Conservation (phyloP, 2,797 vertebrate genomes). For the Falco peregrinus region DNA sequence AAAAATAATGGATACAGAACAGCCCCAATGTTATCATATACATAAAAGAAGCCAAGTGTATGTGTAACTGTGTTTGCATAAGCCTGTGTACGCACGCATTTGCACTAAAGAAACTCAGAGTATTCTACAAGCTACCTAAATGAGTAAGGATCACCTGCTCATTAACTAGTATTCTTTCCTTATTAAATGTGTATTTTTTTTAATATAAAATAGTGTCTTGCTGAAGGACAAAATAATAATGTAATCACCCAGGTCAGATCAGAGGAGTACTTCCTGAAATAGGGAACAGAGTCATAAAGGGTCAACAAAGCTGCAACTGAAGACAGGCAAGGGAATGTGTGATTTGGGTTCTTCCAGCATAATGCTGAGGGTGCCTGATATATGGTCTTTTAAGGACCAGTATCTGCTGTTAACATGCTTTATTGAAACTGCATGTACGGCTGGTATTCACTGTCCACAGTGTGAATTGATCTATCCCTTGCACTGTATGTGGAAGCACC, state of each 20-base stretch:
- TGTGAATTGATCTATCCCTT: neutral
- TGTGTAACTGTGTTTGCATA: neutral
- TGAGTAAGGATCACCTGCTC: neutral
- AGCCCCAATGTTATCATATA: neutral
- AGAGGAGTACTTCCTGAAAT: conserved; percentile 1
- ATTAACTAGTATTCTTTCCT: neutral
- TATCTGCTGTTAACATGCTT: neutral
- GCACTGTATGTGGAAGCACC: neutral
- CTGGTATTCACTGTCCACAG: neutral
- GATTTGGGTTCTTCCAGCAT: neutral
- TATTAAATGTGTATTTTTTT: neutral
- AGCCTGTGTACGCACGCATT: neutral
- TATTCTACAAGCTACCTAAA: neutral
- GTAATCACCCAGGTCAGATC: neutral
- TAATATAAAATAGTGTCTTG: neutral
- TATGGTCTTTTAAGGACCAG: neutral
- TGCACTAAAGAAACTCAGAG: neutral
- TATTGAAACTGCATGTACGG: neutral
- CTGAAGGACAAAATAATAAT: conserved; percentile 17
- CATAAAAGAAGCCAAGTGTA: neutral
- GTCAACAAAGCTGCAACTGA: neutral
- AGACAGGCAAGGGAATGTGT: neutral
- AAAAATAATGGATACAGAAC: neutral
- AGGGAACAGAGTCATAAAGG: neutral
- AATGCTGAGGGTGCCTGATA: neutral